These are phyloP conservation scores for Calameuta filiformis DNA, from an alignment of 2,888 invertebrate genomes.

Conservation along the genomic window DNA sequence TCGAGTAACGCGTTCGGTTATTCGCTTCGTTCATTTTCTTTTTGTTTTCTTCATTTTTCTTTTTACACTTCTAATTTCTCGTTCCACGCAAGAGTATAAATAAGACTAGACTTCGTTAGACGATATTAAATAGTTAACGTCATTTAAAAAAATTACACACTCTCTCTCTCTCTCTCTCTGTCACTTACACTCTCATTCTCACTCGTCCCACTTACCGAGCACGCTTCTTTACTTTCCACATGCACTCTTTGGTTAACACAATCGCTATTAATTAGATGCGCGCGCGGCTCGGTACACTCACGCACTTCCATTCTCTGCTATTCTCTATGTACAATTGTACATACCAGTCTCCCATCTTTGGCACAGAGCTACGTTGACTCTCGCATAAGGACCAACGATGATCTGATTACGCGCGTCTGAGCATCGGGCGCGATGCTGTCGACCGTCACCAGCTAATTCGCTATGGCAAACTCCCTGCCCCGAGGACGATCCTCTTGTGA, in stretches of 20 bases:
- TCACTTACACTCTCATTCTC: neutral
- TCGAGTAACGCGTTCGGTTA: neutral
- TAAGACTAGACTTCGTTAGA: slow-evolving; percentile 53
- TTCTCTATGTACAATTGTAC: slow-evolving; percentile 22
- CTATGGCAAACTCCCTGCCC: neutral
- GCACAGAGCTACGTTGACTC: slow-evolving; percentile 45
- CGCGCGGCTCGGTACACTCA: neutral
- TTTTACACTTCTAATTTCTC: neutral
- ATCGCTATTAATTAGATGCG: slow-evolving; percentile 20
- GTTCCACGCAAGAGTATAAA: slow-evolving; percentile 37
- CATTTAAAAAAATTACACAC: slow-evolving; percentile 29
- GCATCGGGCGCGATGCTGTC: neutral
- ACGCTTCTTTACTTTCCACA: neutral
- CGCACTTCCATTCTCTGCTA: neutral
- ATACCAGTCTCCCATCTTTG: slow-evolving; percentile 60
- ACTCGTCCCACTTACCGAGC: neutral
- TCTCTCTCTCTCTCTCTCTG: slow-evolving; percentile 21
- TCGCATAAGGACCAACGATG: neutral
- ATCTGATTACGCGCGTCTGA: neutral
- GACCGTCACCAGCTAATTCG: neutral
- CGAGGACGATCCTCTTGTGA: neutral
- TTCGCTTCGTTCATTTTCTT: neutral
- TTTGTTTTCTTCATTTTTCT: neutral
- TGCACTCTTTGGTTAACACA: slow-evolving; percentile 55
- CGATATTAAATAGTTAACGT: slow-evolving; percentile 37